phyloP scores from a whole-genome alignment of 2,888 invertebrate species.

The Teinopalpus imperialis region DNA sequence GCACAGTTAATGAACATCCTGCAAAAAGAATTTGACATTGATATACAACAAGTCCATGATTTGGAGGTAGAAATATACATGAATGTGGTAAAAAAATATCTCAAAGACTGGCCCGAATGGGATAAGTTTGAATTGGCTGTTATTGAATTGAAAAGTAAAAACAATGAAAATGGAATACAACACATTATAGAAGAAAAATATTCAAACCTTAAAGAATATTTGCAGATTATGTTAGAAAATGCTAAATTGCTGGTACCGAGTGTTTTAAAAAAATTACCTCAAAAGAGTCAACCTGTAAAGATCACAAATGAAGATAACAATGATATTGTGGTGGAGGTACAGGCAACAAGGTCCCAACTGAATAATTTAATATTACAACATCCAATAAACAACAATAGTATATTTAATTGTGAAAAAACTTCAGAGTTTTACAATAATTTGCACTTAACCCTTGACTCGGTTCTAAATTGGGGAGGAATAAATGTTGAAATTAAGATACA shows the following conservation, averaged over 20 bases:
- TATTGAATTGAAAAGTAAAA: conserved; percentile 38
- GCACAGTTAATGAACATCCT: conserved; percentile 57
- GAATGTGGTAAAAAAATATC: conserved; percentile 57
- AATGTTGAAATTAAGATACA: conserved; percentile 34
- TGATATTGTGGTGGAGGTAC: conserved; percentile 47
- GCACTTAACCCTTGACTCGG: conserved; percentile 33
- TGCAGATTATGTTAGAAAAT: conserved; percentile 43
- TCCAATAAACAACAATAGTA: conserved; percentile 42
- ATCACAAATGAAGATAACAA: conserved; percentile 30
- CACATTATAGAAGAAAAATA: conserved; percentile 49
- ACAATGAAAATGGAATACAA: conserved; percentile 35
- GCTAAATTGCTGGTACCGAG: conserved; percentile 40
- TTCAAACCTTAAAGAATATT: conserved; percentile 47
- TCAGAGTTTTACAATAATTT: conserved; percentile 36
- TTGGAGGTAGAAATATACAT: conserved; percentile 60
- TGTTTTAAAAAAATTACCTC: conserved; percentile 29
- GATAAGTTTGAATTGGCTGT: conserved; percentile 53
- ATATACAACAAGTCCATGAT: conserved; percentile 42
- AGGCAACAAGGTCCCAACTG: conserved; percentile 45
- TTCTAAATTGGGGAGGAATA: conserved; percentile 47
- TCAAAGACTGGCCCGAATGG: conserved; percentile 70
- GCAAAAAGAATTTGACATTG: conserved; percentile 51
- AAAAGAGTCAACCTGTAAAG: too few species aligned
- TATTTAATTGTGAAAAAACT: conserved; percentile 44
- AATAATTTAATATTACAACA: conserved; percentile 44